A percentile compares a stretch with the other conserved stretches of the same genome.
These are phyloP conservation scores for Plecotus auritus DNA, from an alignment of 2,113 vertebrate species.

Conservation along the genomic window DNA sequence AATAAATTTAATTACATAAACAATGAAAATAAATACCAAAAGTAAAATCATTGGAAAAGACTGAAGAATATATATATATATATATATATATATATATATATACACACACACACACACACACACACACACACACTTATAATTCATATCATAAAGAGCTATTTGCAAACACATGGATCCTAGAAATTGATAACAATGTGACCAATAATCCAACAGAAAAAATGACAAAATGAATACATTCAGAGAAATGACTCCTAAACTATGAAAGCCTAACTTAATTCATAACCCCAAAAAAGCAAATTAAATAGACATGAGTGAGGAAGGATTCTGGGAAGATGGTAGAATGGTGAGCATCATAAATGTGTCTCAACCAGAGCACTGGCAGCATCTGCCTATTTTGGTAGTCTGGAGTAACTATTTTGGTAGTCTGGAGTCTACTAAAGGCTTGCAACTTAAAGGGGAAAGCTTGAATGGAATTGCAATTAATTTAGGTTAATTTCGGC, in stretches of 20 bases:
- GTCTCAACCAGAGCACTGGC: background rate
- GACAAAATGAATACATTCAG: background rate
- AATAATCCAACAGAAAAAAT: background rate
- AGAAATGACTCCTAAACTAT: background rate
- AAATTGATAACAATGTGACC: background rate
- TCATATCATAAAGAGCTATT: background rate
- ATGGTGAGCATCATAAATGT: background rate
- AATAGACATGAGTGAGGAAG: background rate
- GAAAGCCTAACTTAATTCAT: background rate
- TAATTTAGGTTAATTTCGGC: background rate
- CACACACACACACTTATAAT: background rate
- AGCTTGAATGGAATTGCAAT: background rate
- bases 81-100: too few species aligned
- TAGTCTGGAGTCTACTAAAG: background rate
- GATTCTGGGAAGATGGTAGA: background rate
- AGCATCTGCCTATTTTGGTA: background rate
- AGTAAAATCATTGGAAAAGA: background rate
- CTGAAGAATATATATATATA: background rate
- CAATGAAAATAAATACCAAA: background rate
- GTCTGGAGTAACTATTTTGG: background rate
- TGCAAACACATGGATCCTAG: background rate
- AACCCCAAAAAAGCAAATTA: background rate
- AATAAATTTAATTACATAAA: background rate
- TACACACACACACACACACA: too few species aligned
- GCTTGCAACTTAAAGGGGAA: background rate